phyloP scores from a whole-genome alignment of 2,113 vertebrate genomes.

The Hydrochoerus hydrochaeris region DNA sequence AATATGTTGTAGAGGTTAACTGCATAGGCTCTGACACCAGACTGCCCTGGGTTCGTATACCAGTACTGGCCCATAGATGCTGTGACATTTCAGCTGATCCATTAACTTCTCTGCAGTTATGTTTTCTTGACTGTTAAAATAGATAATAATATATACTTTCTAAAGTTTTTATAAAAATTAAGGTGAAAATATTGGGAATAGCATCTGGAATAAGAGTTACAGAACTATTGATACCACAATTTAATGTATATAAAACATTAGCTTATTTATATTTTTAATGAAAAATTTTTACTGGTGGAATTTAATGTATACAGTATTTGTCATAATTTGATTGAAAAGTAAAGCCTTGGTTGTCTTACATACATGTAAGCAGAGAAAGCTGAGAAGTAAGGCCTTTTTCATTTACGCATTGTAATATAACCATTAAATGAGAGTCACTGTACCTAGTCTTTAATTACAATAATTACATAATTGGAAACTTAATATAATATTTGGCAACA shows the following conservation, averaged over 20 bases:
- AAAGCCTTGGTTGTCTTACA: neutral
- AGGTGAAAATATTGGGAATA: neutral
- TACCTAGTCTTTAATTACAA: neutral
- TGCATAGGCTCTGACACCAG: neutral
- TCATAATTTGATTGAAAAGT: neutral
- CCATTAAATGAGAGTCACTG: neutral
- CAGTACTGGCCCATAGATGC: neutral
- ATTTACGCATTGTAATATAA: neutral
- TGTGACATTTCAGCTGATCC: neutral
- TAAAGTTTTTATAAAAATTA: neutral
- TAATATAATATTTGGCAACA: neutral
- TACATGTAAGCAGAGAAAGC: neutral
- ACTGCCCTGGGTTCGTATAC: neutral
- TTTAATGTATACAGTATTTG: neutral
- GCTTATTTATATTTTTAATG: slow-evolving; percentile 16
- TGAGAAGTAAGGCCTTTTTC: neutral
- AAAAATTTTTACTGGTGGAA: slow-evolving; percentile 5
- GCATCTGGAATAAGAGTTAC: neutral
- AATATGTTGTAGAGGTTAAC: neutral
- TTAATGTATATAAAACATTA: neutral
- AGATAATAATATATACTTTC: neutral
- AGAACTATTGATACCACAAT: neutral
- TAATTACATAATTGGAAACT: neutral
- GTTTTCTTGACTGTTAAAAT: slow-evolving; percentile 29
- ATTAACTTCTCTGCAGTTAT: neutral